Conservation (phyloP, 2,797 vertebrate genomes). For the Sternarchorhynchus goeldii region DNA sequence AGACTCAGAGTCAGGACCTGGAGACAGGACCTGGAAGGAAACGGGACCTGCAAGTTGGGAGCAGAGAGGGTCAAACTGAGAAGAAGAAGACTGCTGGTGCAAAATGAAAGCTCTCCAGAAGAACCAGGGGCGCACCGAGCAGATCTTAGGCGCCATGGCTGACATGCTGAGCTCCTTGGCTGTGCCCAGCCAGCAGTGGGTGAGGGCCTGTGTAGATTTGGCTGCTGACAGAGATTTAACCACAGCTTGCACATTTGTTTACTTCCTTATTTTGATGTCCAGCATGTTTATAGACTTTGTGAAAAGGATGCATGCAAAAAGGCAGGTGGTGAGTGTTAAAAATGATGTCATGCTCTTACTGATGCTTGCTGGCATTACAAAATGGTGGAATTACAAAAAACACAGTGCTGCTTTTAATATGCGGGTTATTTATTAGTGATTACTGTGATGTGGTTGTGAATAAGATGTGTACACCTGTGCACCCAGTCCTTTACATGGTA, state of each 20-base stretch:
- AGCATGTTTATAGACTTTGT: not conserved
- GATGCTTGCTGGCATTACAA: not conserved
- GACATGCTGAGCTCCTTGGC: slow-evolving; percentile 88
- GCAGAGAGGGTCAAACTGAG: slow-evolving; percentile 2
- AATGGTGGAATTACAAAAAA: not conserved
- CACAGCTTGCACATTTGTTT: not conserved
- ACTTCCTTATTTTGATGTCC: no score
- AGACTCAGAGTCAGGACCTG: not conserved
- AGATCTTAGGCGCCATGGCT: slow-evolving; percentile 90
- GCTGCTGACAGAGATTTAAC: not conserved
- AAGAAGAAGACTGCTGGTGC: not conserved
- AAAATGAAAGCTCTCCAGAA: slow-evolving; percentile 79
- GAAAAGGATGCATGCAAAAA: not conserved
- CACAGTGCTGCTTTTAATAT: no score
- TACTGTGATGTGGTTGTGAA: not conserved
- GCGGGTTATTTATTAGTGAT: not conserved
- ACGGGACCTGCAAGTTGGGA: slow-evolving; percentile 15
- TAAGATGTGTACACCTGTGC: not conserved
- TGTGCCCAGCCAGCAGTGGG: slow-evolving; percentile 85
- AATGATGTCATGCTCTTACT: not conserved
- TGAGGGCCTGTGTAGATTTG: slow-evolving; percentile 68
- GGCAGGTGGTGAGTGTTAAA: not conserved
- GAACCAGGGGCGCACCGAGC: slow-evolving; percentile 85
- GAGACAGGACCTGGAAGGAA: slow-evolving; percentile 12
- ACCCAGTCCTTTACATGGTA: no score